phyloP scores from a whole-genome alignment of 2,797 vertebrate species.

The Spea hammondii region DNA sequence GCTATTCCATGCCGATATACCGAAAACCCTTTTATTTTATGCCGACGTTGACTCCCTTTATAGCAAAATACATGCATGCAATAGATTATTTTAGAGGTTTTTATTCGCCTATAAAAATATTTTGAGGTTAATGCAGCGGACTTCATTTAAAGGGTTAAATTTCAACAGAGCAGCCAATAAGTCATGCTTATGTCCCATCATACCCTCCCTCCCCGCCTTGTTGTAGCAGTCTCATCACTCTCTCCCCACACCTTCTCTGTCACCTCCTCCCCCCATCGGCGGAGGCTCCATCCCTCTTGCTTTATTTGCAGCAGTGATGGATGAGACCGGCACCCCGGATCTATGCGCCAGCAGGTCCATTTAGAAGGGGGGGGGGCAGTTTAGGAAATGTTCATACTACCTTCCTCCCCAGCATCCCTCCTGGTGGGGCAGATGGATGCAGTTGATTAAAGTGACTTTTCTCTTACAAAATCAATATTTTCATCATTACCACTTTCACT shows the following conservation, averaged over 20 bases:
- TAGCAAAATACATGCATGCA: no score
- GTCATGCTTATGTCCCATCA: neutral
- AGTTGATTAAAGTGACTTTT: constrained; percentile 29
- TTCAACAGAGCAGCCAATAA: neutral
- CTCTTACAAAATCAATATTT: constrained; percentile 37
- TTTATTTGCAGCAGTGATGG: constrained; percentile 69
- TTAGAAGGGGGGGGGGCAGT: constrained; percentile 61
- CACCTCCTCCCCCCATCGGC: neutral
- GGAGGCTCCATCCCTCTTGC: constrained; percentile 43
- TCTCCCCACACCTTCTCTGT: neutral
- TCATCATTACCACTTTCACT: constrained; percentile 36
- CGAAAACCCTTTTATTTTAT: no score
- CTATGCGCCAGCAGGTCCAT: constrained; percentile 76
- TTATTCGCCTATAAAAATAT: no score
- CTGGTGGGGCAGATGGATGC: constrained; percentile 4
- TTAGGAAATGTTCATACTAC: constrained; percentile 12
- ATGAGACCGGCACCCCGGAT: constrained; percentile 66
- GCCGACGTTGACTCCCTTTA: no score
- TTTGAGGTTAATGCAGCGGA: no score
- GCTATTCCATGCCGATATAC: no score
- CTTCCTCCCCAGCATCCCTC: constrained; percentile 1
- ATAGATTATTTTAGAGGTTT: no score
- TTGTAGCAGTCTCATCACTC: constrained; percentile 14
- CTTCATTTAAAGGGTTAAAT: neutral
- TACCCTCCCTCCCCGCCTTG: constrained; percentile 1